Evolutionary conservation across 2,888 invertebrate species (phyloP).

Genomic region (Andrena camellia): DNA sequence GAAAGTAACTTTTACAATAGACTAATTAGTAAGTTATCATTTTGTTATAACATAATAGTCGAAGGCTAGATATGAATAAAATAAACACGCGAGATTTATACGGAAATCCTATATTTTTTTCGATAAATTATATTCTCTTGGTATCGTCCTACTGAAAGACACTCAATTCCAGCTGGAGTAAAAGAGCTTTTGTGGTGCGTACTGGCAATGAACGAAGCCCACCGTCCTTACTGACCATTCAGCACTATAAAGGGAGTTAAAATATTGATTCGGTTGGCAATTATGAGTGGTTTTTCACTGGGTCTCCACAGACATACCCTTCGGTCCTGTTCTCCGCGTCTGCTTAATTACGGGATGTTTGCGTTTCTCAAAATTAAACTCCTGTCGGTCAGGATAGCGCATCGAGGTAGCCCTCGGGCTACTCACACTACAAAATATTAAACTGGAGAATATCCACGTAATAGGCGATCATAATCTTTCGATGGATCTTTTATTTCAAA

Average conservation of each 20-base stretch:
- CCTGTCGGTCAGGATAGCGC: slow-evolving; percentile 63
- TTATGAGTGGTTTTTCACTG: slow-evolving; percentile 78
- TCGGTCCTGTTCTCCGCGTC: slow-evolving; percentile 68
- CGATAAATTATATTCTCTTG: slow-evolving; percentile 15
- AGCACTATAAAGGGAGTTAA: slow-evolving; percentile 76
- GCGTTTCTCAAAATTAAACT: slow-evolving; percentile 81
- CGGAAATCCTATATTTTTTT: neutral
- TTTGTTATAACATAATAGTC: neutral
- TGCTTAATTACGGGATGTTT: slow-evolving; percentile 80
- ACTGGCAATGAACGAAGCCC: slow-evolving; percentile 48
- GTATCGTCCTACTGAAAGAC: slow-evolving; percentile 11
- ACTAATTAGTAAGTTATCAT: neutral
- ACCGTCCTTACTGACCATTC: slow-evolving; percentile 68
- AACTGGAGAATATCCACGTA: slow-evolving; percentile 60
- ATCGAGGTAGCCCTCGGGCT: slow-evolving; percentile 65
- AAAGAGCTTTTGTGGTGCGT: slow-evolving; percentile 46
- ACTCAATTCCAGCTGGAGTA: slow-evolving; percentile 27
- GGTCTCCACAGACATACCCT: slow-evolving; percentile 69
- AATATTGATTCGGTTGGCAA: slow-evolving; percentile 80
- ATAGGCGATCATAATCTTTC: slow-evolving; percentile 64
- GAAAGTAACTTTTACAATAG: neutral
- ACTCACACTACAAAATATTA: slow-evolving; percentile 75
- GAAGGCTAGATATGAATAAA: neutral
- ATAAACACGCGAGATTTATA: neutral
- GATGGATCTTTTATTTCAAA: slow-evolving; percentile 29